Evolutionary conservation across 2,888 invertebrate genomes (phyloP).

Genomic region (Listrodromus nycthemerus): DNA sequence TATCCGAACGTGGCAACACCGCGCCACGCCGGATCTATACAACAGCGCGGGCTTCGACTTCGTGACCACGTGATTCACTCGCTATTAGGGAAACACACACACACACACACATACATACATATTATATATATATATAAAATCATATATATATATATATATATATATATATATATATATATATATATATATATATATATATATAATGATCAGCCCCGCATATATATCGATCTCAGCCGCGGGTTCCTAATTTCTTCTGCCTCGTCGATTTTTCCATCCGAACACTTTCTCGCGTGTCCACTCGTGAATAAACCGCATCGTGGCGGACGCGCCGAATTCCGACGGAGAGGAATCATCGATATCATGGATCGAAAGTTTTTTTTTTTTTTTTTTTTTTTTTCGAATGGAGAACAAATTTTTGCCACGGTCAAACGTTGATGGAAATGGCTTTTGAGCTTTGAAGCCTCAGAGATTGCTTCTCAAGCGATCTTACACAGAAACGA

Average conservation of each 20-base stretch:
- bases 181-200: not conserved
- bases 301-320: not conserved
- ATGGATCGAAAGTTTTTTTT: slow-evolving; percentile 17
- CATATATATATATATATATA: not conserved
- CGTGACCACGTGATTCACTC: slow-evolving; percentile 79
- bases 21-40: slow-evolving; percentile 73
- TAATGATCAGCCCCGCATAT: not conserved
- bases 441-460: not conserved
- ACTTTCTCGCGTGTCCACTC: not conserved
- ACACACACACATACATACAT: not conserved
- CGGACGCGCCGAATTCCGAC: not conserved
- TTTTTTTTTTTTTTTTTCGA: too few relatives aligned
- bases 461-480: too few relatives aligned
- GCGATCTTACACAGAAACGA: slow-evolving; percentile 7
- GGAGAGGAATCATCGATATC: slow-evolving; percentile 18
- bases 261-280: not conserved
- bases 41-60: slow-evolving; percentile 66
- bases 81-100: slow-evolving; percentile 74
- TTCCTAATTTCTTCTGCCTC: slow-evolving; percentile 38
- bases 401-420: slow-evolving; percentile 30
- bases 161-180: too few relatives aligned
- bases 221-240: slow-evolving; percentile 67
- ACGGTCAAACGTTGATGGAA: slow-evolving; percentile 43
- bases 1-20: slow-evolving; percentile 70
- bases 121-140: too few relatives aligned